These are phyloP conservation scores for Grus americana DNA, from an alignment of 2,113 vertebrate genomes.

Conservation along the genomic window DNA sequence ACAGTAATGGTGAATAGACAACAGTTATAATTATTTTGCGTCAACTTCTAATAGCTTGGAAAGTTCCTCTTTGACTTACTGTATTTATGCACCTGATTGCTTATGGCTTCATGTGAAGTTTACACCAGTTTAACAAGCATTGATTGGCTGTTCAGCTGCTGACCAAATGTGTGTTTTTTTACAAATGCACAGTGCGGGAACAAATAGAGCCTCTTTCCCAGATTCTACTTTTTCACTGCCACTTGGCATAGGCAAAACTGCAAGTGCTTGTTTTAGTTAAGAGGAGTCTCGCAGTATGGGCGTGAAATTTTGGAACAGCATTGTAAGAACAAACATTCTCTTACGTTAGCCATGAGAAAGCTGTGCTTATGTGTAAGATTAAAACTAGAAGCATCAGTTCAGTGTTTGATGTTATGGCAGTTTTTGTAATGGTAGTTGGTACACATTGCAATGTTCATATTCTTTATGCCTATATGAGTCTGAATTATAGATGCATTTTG, in stretches of 20 bases:
- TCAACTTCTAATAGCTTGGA: not conserved
- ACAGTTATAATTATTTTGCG: not conserved
- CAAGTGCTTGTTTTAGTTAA: not conserved
- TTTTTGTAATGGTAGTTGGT: not conserved
- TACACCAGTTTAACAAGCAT: not conserved
- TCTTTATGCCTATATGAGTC: not conserved
- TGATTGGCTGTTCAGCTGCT: not conserved
- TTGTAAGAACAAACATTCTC: not conserved
- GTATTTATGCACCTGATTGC: not conserved
- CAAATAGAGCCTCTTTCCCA: not conserved
- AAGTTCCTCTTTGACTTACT: not conserved
- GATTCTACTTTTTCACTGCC: not conserved
- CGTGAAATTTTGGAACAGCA: not conserved
- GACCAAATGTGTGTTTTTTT: not conserved
- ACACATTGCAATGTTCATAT: not conserved
- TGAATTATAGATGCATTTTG: not conserved
- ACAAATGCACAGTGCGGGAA: not conserved
- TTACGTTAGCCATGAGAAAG: not conserved
- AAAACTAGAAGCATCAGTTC: not conserved
- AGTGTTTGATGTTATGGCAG: not conserved
- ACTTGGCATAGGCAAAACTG: not conserved
- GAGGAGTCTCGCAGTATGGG: not conserved
- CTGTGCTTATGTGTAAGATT: not conserved
- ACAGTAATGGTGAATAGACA: not conserved
- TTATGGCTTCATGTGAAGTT: not conserved